Base-by-base conservation (phyloP, 2,888 invertebrate genomes). In the Drosophila fulvimacula region DNA sequence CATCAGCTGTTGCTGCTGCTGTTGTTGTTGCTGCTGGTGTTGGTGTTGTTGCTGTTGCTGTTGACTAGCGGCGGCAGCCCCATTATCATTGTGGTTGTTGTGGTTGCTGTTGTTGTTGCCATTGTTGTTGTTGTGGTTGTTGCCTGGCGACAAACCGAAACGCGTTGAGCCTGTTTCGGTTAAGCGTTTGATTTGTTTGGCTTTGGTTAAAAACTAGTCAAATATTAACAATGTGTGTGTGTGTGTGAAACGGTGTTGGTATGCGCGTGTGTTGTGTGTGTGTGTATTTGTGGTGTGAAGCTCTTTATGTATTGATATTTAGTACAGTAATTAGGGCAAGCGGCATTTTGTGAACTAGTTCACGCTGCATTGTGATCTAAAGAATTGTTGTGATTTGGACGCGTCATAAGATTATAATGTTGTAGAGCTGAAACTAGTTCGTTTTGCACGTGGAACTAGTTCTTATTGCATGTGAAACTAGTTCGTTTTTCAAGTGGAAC, bases 161-260 rank as follows among this genome's bases (percentile, higher is more conserved):
- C 92, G 92, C 78, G 93, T 92, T 81, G 93, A 92, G 90, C 92
- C 92, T 92, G 92, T 92, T 90, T 89, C 88, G 82, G 88, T 91
- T 89, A 90, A 88, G 90, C 79, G 90, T 71, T 84, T 84, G 62
- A 70, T 79, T 79, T 76, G 64, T 67, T 78, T 81, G 70, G 73
- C 70, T 73, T 81, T 79, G 71, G 64, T 80, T 79, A 79, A 74
- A 78, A 76, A 74, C 86, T 82, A 88, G 46, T 73, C 69, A 69
- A 76, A 70, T 73, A 73, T 73, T 73, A 76, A 75, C 61, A 71
- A 59, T 63, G 46, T 65, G 17, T 70, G 41, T 67, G 38, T 63
- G 51, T 57, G 39, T 69, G 52, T 57, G 53, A 68, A 59, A 46
- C 58, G 41, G 49, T 76, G 66, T 75, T 57, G 60, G 30, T 57